Evolutionary conservation across 2,113 vertebrate genomes (phyloP).

Genomic region (Tympanuchus pallidicinctus): DNA sequence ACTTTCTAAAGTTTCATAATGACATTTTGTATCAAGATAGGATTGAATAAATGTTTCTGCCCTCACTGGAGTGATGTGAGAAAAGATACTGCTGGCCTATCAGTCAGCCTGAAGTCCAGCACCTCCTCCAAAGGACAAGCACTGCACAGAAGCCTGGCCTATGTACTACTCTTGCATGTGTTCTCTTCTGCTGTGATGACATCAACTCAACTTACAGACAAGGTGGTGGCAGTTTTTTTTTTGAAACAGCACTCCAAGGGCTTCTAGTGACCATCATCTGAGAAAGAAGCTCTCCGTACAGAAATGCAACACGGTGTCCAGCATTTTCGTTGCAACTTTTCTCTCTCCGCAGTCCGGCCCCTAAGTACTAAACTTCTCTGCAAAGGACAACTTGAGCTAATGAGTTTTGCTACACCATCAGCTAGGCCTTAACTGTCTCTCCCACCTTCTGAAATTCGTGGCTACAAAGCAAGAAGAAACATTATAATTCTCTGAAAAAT

Average conservation of each 20-base stretch:
- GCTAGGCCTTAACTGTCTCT: background rate
- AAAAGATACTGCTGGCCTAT: background rate
- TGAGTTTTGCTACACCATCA: conserved; percentile 1
- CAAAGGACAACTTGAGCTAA: background rate
- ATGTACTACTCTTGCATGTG: background rate
- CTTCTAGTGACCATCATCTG: background rate
- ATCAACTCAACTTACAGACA: fast-evolving
- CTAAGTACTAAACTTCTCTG: background rate
- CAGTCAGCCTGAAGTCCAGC: background rate
- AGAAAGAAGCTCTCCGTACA: background rate
- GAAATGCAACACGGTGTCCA: background rate
- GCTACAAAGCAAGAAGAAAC: background rate
- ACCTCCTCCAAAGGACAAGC: background rate
- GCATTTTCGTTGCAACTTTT: background rate
- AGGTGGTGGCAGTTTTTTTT: background rate
- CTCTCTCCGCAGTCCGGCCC: background rate
- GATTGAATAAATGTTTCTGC: background rate
- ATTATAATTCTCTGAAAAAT: background rate
- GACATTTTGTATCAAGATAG: background rate
- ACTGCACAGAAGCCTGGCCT: background rate
- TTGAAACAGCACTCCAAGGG: background rate
- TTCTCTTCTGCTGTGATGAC: background rate
- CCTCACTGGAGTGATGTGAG: background rate
- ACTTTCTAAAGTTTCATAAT: background rate
- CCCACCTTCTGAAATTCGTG: background rate